Percentiles rank a stretch among this genome's conserved stretches.
These are phyloP conservation scores for Meles meles DNA, from an alignment of 2,113 vertebrate genomes.

Conservation along the genomic window DNA sequence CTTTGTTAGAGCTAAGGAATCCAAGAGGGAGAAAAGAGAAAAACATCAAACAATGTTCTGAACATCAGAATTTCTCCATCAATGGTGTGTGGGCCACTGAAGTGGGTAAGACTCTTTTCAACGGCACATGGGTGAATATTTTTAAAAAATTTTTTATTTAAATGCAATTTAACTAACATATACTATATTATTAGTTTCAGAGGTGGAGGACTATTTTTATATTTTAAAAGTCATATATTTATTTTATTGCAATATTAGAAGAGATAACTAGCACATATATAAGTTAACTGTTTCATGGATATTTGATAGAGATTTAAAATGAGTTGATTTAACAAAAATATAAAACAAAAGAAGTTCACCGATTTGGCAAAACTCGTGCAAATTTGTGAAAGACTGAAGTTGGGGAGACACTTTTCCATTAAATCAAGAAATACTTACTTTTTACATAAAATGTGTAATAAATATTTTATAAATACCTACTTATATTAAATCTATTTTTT, in stretches of 20 bases:
- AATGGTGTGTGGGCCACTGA: not conserved
- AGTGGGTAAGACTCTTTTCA: not conserved
- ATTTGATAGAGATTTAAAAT: not conserved
- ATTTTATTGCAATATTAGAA: not conserved
- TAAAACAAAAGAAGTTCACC: not conserved
- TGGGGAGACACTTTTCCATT: not conserved
- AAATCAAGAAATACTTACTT: not conserved
- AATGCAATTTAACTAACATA: not conserved
- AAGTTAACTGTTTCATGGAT: not conserved
- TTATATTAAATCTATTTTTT: not conserved
- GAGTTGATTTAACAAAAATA: conserved; percentile 36
- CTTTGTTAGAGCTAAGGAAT: not conserved
- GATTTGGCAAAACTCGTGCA: not conserved
- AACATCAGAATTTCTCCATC: not conserved
- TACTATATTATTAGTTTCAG: not conserved
- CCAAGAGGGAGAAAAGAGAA: not conserved
- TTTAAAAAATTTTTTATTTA: not conserved
- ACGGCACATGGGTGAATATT: not conserved
- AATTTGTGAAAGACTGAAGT: not conserved
- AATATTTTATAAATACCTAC: not conserved
- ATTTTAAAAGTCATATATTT: not conserved
- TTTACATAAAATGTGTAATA: not conserved
- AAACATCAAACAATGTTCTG: not conserved
- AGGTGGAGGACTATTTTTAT: not conserved
- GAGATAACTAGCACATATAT: not conserved